Evolutionary conservation across 2,113 vertebrate species (phyloP).

Genomic region (Turnix velox): DNA sequence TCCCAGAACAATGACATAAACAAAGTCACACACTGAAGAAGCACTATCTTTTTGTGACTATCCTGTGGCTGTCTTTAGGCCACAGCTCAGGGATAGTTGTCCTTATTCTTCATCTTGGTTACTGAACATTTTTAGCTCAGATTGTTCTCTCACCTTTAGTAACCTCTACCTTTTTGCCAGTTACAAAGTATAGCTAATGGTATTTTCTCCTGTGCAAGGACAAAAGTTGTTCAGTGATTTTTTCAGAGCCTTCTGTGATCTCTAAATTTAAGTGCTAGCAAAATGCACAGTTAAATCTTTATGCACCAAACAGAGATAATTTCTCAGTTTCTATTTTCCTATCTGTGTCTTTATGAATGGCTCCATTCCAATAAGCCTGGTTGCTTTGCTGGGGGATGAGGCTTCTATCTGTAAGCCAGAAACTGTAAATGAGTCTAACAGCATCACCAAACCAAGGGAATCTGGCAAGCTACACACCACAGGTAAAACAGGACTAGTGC

Average conservation of each 20-base stretch:
- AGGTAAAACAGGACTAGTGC: background rate
- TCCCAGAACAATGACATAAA: background rate
- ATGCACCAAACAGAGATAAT: background rate
- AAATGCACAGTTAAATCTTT: background rate
- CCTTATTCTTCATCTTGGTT: background rate
- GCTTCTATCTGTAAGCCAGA: background rate
- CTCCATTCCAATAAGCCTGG: background rate
- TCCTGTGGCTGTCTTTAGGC: background rate
- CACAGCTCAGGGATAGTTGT: background rate
- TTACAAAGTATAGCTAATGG: background rate
- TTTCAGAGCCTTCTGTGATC: background rate
- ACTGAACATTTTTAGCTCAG: background rate
- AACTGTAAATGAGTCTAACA: background rate
- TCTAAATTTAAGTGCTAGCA: background rate
- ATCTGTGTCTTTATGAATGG: background rate
- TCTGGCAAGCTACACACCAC: background rate
- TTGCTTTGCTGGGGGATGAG: background rate
- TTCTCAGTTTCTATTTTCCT: background rate
- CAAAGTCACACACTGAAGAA: background rate
- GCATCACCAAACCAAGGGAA: background rate
- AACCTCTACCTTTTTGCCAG: background rate
- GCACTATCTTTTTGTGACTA: background rate
- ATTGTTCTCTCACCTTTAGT: background rate
- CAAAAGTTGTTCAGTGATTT: background rate
- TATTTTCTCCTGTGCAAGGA: background rate